These are phyloP conservation scores for Eudasyphora cyanicolor DNA, from an alignment of 2,888 invertebrate genomes.

Conservation along the genomic window DNA sequence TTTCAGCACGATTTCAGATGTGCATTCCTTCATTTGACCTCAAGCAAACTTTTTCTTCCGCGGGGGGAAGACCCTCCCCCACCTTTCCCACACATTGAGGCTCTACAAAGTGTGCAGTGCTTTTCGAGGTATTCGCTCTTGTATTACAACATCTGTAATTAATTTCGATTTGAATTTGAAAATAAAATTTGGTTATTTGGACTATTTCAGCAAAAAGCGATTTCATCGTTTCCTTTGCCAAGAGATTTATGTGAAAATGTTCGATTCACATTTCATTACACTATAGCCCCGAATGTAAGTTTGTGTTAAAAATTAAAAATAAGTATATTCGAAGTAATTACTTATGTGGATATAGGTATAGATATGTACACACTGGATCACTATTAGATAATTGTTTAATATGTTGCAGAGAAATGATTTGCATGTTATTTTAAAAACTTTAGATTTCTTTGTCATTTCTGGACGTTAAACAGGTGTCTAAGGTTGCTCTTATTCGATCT, in stretches of 20 bases:
- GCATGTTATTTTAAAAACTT: no score
- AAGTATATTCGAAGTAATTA: no score
- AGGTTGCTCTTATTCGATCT: no score
- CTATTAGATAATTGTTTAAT: no score
- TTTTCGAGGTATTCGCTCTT: neutral
- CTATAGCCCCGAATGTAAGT: no score
- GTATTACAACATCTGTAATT: neutral
- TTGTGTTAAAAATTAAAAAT: no score
- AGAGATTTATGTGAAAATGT: neutral
- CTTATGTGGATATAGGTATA: no score
- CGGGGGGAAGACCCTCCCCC: neutral
- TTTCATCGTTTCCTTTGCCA: neutral
- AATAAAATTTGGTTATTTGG: neutral
- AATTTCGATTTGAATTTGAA: neutral
- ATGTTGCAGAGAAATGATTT: no score
- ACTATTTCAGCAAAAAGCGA: neutral
- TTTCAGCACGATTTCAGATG: constrained; percentile 20
- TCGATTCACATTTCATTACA: neutral
- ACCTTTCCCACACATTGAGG: neutral
- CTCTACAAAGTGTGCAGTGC: neutral
- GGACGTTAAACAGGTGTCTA: no score
- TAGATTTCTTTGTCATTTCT: no score
- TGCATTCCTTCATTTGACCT: constrained; percentile 45
- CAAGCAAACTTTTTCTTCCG: constrained; percentile 37
- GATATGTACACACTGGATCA: no score